These are phyloP conservation scores for Hemaris fuciformis DNA, from an alignment of 2,888 invertebrate species.

Conservation along the genomic window DNA sequence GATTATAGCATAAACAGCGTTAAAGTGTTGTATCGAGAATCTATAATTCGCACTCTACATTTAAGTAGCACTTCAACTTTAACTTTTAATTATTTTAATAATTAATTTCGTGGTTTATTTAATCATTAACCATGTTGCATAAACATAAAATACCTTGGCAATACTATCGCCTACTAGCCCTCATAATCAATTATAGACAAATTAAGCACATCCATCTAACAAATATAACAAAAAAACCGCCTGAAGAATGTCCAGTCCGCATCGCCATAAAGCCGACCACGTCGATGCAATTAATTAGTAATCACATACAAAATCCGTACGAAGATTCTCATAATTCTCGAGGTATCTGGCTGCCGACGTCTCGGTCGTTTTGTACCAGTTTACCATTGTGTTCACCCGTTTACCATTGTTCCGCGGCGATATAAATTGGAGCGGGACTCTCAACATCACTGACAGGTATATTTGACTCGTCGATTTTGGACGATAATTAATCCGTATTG, in stretches of 20 bases:
- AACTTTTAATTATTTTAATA: no score
- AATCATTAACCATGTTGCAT: no score
- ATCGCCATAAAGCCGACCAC: not conserved
- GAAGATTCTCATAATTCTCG: slow-evolving; percentile 11
- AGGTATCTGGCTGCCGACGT: slow-evolving; percentile 24
- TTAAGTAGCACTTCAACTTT: no score
- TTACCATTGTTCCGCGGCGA: slow-evolving; percentile 77
- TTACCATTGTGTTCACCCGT: slow-evolving; percentile 77
- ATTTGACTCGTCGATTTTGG: slow-evolving; percentile 78
- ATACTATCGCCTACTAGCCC: not conserved
- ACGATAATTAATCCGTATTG: slow-evolving; percentile 81
- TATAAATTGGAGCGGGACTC: slow-evolving; percentile 77
- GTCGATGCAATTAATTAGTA: slow-evolving; percentile 7
- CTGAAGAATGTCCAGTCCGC: not conserved
- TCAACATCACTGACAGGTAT: slow-evolving; percentile 77
- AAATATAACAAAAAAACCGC: not conserved
- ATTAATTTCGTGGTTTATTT: no score
- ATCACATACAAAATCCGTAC: slow-evolving; percentile 7
- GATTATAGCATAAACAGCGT: not conserved
- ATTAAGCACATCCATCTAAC: not conserved
- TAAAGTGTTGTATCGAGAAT: not conserved
- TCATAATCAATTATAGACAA: not conserved
- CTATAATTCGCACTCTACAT: no score
- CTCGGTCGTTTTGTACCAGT: slow-evolving; percentile 72
- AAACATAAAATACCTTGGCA: no score